Conservation (phyloP, 2,888 invertebrate genomes). For the Dascillus cervinus region DNA sequence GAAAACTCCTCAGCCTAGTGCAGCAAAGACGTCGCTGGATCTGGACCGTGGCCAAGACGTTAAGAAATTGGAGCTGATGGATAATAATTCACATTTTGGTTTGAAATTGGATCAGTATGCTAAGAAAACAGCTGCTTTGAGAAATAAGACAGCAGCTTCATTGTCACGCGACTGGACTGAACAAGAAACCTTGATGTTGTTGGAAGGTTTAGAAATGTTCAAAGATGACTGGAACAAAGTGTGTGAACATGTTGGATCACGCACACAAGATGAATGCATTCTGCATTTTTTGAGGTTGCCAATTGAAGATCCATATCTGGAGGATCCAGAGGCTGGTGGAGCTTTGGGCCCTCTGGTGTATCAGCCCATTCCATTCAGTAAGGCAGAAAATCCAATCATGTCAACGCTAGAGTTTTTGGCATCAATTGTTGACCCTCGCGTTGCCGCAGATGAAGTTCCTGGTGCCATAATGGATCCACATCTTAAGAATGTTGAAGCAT, state of each 20-base stretch:
- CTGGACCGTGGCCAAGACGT: conserved; percentile 54
- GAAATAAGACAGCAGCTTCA: no score
- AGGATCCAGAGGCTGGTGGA: conserved; percentile 73
- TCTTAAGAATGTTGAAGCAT: no score
- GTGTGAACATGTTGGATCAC: conserved; percentile 97
- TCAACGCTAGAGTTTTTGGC: conserved; percentile 99
- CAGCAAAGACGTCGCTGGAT: no score
- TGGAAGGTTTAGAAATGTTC: conserved; percentile 98
- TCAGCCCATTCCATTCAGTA: no score
- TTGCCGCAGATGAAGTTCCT: conserved; percentile 97
- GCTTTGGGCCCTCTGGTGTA: conserved; percentile 91
- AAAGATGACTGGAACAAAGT: conserved; percentile 99
- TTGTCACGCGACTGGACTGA: no score
- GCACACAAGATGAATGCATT: no score
- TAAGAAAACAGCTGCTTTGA: conserved; percentile 88
- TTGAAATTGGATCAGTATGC: conserved; percentile 84
- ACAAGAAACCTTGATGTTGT: conserved; percentile 89
- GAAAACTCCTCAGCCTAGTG: conserved; percentile 71
- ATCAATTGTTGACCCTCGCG: conserved; percentile 96
- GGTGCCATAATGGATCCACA: conserved; percentile 93
- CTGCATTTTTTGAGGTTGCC: no score
- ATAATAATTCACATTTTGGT: conserved; percentile 54
- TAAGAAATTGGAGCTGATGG: conserved; percentile 36
- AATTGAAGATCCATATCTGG: conserved; percentile 97
- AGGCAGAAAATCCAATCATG: conserved; percentile 99